phyloP scores from a whole-genome alignment of 2,797 vertebrate genomes.

The Monodelphis domestica region DNA sequence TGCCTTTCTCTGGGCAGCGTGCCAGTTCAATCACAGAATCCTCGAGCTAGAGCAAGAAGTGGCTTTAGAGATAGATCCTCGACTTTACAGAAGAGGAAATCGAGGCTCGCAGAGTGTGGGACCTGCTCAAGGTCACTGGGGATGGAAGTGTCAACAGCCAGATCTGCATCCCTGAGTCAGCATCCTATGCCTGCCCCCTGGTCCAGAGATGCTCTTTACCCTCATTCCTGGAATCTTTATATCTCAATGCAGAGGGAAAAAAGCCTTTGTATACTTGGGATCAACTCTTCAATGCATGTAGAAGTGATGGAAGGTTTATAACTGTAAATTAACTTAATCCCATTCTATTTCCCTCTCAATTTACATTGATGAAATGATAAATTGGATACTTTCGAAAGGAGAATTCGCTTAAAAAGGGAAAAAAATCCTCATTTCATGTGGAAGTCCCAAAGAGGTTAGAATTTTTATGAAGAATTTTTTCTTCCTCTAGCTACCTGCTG shows the following conservation, averaged over 20 bases:
- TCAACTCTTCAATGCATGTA: conserved; percentile 41
- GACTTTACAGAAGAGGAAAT: neutral
- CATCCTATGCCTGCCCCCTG: neutral
- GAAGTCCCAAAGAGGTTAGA: conserved; percentile 75
- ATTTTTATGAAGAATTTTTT: conserved; percentile 76
- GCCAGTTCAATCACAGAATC: neutral
- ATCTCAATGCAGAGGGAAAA: neutral
- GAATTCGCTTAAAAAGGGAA: conserved; percentile 73
- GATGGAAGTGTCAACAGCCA: neutral
- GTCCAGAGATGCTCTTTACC: too few relatives aligned
- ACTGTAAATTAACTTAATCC: conserved; percentile 63
- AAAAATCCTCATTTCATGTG: conserved; percentile 57
- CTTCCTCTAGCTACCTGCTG: conserved; percentile 79
- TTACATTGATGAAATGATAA: conserved; percentile 76
- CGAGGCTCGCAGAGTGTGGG: neutral
- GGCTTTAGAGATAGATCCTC: neutral
- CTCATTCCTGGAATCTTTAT: neutral
- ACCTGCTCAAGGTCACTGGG: neutral
- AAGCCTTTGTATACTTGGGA: conserved; percentile 36
- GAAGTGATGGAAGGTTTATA: conserved; percentile 35
- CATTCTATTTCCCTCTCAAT: conserved; percentile 66
- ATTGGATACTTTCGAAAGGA: conserved; percentile 66
- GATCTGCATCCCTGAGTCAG: neutral
- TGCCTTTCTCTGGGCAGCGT: neutral
- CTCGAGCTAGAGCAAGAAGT: neutral